phyloP scores from a whole-genome alignment of 2,113 vertebrate genomes.

The Lethenteron reissneri region DNA sequence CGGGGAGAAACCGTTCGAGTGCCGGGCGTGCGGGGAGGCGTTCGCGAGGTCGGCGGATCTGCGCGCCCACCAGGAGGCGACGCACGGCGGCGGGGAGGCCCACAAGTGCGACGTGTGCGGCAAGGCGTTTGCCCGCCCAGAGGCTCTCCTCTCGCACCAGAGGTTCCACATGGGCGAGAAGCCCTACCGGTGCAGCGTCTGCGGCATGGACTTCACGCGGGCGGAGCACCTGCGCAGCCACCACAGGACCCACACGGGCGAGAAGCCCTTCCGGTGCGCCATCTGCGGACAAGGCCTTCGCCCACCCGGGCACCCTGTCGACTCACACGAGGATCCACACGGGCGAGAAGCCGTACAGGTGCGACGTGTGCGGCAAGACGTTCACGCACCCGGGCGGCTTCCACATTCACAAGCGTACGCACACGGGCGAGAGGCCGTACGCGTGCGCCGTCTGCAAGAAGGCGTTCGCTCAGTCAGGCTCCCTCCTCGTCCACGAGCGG shows the following conservation, averaged over 20 bases:
- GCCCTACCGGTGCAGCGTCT: slow-evolving; percentile 3
- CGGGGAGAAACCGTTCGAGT: not conserved
- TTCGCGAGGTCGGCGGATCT: slow-evolving; percentile 2
- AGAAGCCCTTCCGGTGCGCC: not conserved
- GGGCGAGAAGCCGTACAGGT: slow-evolving; percentile 3
- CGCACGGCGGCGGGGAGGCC: not conserved
- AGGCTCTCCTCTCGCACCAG: not conserved
- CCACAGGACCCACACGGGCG: slow-evolving; percentile 4
- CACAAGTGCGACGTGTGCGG: not conserved
- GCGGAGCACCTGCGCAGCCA: not conserved
- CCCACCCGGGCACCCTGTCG: not conserved
- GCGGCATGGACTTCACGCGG: not conserved
- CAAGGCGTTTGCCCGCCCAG: not conserved
- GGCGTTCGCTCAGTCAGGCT: not conserved
- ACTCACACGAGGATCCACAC: slow-evolving; percentile 4
- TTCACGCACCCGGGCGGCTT: not conserved
- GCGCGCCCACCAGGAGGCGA: not conserved
- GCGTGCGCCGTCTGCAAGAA: not conserved
- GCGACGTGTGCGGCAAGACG: slow-evolving; percentile 5
- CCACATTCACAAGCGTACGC: not conserved
- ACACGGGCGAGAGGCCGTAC: slow-evolving; percentile 1
- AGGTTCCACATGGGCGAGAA: not conserved
- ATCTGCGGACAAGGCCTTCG: slow-evolving; percentile 1
- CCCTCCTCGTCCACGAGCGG: too few relatives aligned
- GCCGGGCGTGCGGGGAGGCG: not conserved